Evolutionary conservation across 2,888 invertebrate species (phyloP), one percentile per base, ranked within the genome.

Genomic region (Chrysotoxum bicinctum): DNA sequence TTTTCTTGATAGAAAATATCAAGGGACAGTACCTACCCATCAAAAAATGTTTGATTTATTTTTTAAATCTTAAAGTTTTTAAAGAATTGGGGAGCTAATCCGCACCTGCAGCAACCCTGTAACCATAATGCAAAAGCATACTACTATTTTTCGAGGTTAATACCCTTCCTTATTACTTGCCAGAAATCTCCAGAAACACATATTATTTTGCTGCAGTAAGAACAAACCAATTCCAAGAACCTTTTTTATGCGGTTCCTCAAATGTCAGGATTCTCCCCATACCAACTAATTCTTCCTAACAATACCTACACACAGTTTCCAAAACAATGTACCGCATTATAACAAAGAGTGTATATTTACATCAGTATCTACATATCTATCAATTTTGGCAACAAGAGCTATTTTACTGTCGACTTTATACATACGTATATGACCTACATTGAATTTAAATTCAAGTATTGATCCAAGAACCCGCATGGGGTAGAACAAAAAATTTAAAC

Each of bases 381-480:
- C 14, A n/a, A 40, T 16, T 54, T 37, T 58, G 58, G 58, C 58
- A 58, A 21, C 19, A 10, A 54, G 16, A 54, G 16, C 30, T 12
- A 16, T 16, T 32, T 54, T 54, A 0, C 16, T 16, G 0, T 2
- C 19, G 45, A 45, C 19, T 45, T 9, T 19, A 8, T n/a, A n/a
- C n/a, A n/a, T n/a, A n/a, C n/a, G n/a, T n/a, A n/a, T 26, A 19
- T 40, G 60, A 60, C 60, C 60, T 40, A 60, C 40, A 19, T 40
- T 35, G 0, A 14, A 35, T 56, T 35, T 10, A 40, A 35, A 62
- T 2, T 19, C 12, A 16, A 45, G 45, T 64, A 64, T 64, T 64
- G 64, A 64, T 64, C 45, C 64, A 21, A 64, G 32, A 32, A 30
- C 64, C 64, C 45, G 30, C 64, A 64, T 64, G 8, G 0, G 3